Base-by-base conservation (phyloP, 2,113 vertebrate genomes). In the Otis tarda region DNA sequence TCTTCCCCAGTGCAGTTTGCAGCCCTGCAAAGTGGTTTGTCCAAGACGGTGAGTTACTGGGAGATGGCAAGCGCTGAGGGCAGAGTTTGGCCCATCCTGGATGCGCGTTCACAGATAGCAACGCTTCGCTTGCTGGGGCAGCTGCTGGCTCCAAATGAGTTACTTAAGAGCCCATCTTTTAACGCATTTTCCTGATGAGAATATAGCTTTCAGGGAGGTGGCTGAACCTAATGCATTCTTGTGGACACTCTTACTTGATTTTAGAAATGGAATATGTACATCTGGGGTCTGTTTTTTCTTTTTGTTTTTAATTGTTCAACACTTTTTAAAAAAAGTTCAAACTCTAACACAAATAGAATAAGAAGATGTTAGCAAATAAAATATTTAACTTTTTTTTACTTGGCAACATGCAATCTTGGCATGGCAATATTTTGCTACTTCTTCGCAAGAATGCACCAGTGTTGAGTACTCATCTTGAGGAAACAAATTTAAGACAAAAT, bases 71-170 rank as follows among this genome's bases (percentile, higher is more conserved):
- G 22, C 1, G 9, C 24, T 8, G 31, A 12, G 19, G 30, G 47
- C 53, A 37, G 56, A 33, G 33, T 81, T 45, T 47, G 31, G 64
- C 47, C 63, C 55, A 9, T 59, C 52, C n/a, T 47, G 60, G 76
- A 3, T 50, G 10, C 0, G 0, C 2, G 2, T 39, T 65, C 30
- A 6, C 4, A 4, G 43, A 35, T 10, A 14, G 15, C 50, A 52
- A 2, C 11, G 7, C 39, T 83, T n/a, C 0, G 0, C 4, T 13
- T 77, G 23, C 30, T 79, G 60, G 52, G 37, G 28, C 31, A 74
- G 1, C 15, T 59, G 28, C 59, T 90, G 64, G 37, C 79, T 89
- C 60, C 69, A 47, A 3, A 50, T 8, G 4, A 53, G 60, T 24
- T 67, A 25, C 35, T 87, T 49, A 27, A 47, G 35, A 55, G 30